Conservation (phyloP, 2,113 vertebrate genomes). For the Rhea pennata region DNA sequence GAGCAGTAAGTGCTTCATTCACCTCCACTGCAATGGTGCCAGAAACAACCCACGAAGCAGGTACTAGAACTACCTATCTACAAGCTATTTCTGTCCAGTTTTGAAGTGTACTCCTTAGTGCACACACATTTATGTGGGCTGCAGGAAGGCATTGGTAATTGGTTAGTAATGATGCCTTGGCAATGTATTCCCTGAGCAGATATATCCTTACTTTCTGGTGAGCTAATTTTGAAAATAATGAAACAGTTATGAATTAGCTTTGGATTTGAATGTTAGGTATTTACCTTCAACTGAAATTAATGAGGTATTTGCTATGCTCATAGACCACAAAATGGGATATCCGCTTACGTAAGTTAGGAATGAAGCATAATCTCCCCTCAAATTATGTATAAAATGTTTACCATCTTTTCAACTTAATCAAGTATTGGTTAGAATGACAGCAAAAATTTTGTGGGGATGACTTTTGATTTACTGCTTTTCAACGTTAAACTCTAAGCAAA, state of each 20-base stretch:
- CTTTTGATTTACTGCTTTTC: not conserved
- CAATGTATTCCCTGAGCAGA: not conserved
- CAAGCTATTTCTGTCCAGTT: not conserved
- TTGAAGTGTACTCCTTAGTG: not conserved
- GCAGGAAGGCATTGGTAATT: not conserved
- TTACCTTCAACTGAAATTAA: not conserved
- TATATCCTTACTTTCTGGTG: not conserved
- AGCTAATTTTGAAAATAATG: slow-evolving; percentile 3
- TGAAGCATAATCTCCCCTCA: not conserved
- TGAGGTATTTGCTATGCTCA: not conserved
- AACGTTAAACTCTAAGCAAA: not conserved
- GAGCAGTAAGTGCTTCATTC: slow-evolving; percentile 94
- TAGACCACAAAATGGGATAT: not conserved
- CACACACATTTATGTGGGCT: not conserved
- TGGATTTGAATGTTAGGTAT: not conserved
- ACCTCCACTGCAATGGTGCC: slow-evolving; percentile 97
- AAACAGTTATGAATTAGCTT: not conserved
- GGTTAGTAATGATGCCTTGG: not conserved
- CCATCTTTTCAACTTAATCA: not conserved
- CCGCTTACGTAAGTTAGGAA: not conserved
- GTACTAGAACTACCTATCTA: slow-evolving; percentile 61
- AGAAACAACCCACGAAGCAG: slow-evolving; percentile 91
- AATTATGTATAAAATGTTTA: not conserved
- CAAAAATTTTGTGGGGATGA: not conserved
- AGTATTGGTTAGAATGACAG: not conserved